Conservation (phyloP, 2,797 vertebrate species). For the Xenentodon cancila region DNA sequence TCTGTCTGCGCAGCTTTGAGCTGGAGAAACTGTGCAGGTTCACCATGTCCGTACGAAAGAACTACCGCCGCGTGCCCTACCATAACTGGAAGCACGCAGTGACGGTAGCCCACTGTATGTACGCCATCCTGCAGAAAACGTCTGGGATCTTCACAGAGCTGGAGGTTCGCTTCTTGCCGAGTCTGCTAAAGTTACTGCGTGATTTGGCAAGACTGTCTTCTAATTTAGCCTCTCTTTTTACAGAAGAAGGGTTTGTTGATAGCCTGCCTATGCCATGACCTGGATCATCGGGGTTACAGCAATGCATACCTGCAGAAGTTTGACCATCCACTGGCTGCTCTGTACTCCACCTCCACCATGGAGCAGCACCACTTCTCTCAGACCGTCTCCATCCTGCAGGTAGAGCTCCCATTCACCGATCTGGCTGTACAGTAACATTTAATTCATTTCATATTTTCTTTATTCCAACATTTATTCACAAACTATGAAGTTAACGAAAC, state of each 20-base stretch:
- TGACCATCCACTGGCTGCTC: conserved; percentile 95
- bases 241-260: conserved; percentile 96
- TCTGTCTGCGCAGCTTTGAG: conserved; percentile 87
- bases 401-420: conserved; percentile 77
- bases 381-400: conserved; percentile 98
- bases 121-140: conserved; percentile 92
- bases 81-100: conserved; percentile 99
- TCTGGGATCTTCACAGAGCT: conserved; percentile 92
- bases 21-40: conserved; percentile 97
- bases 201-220: not conserved
- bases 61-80: conserved; percentile 97
- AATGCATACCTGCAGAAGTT: conserved; percentile 99
- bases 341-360: conserved; percentile 99
- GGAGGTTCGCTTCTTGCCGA: conserved; percentile 83
- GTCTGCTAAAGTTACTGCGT: conserved; percentile 1
- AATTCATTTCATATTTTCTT: not conserved
- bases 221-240: conserved; percentile 10
- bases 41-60: conserved; percentile 98
- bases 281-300: conserved; percentile 97
- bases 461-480: not conserved
- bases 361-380: conserved; percentile 99
- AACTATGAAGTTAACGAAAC: no score
- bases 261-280: conserved; percentile 97
- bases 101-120: conserved; percentile 98
- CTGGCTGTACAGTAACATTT: not conserved